A percentile compares a stretch with the other conserved stretches of the same genome.
Conservation (phyloP, 2,797 vertebrate genomes). For the Betta splendens region DNA sequence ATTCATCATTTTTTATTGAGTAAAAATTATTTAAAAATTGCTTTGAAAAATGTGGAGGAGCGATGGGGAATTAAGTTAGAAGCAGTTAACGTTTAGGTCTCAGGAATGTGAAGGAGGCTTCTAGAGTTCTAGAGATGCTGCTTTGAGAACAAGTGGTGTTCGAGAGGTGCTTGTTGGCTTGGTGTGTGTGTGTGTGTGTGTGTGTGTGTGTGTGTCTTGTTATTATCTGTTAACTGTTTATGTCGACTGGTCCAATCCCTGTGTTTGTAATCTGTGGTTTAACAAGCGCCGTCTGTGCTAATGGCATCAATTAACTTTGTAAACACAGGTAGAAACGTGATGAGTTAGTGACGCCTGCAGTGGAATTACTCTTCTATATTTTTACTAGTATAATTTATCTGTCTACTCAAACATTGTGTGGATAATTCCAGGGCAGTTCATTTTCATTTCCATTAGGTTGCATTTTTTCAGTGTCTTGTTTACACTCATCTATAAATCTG, state of each 20-base stretch:
- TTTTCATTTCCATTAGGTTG: too few relatives aligned
- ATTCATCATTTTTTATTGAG: too few relatives aligned
- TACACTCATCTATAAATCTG: too few relatives aligned
- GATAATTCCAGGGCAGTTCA: too few relatives aligned
- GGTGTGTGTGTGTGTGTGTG: constrained; percentile 1
- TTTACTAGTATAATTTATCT: background rate
- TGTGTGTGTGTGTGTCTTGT: constrained; percentile 2
- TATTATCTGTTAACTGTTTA: constrained; percentile 20
- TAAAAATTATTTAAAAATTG: too few relatives aligned
- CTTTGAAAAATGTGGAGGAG: background rate
- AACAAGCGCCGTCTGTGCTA: background rate
- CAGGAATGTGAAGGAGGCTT: constrained; percentile 33
- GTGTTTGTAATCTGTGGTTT: constrained; percentile 18
- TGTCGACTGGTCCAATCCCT: constrained; percentile 14
- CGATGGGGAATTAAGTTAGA: background rate
- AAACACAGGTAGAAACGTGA: background rate
- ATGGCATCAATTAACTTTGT: background rate
- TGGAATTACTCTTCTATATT: background rate
- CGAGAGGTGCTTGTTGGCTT: constrained; percentile 25
- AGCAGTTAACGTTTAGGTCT: constrained; percentile 12
- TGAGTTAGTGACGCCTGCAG: background rate
- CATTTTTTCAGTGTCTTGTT: too few relatives aligned
- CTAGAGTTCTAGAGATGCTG: constrained; percentile 44
- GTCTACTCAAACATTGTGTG: too few relatives aligned
- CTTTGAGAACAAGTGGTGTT: constrained; percentile 27